These are phyloP conservation scores for Drosophila glabriapex DNA, from an alignment of 2,888 invertebrate species.

Conservation along the genomic window DNA sequence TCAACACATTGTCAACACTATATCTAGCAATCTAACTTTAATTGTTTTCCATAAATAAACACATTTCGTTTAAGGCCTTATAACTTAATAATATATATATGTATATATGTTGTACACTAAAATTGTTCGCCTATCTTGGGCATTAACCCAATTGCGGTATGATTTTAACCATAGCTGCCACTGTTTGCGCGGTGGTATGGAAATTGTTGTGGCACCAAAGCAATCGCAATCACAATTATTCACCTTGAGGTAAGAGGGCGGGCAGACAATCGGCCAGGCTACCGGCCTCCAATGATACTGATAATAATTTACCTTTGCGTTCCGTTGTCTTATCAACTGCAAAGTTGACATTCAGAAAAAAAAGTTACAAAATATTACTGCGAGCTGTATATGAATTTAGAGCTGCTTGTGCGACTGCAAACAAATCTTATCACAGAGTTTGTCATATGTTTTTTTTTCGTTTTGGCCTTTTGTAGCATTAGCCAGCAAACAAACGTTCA, in stretches of 20 bases:
- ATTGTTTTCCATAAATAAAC: background rate
- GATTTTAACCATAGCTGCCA: conserved; percentile 1
- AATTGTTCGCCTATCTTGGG: background rate
- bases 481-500: conserved; percentile 21
- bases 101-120: background rate
- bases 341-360: conserved; percentile 73
- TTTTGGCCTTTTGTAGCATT: conserved; percentile 19
- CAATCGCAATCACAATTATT: conserved; percentile 20
- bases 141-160: background rate
- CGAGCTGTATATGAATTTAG: conserved; percentile 9
- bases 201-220: conserved; percentile 2
- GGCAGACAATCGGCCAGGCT: background rate
- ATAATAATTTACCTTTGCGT: conserved; percentile 49
- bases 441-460: background rate
- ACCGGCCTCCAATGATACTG: conserved; percentile 43
- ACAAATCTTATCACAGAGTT: conserved; percentile 65
- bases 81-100: background rate
- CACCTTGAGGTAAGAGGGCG: conserved; percentile 23
- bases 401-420: conserved; percentile 16
- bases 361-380: conserved; percentile 59
- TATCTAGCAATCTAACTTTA: background rate
- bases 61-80: background rate
- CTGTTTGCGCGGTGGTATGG: conserved; percentile 15
- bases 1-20: background rate
- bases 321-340: conserved; percentile 59